Base-by-base conservation (phyloP, 2,113 vertebrate species). In the Columba janthina region DNA sequence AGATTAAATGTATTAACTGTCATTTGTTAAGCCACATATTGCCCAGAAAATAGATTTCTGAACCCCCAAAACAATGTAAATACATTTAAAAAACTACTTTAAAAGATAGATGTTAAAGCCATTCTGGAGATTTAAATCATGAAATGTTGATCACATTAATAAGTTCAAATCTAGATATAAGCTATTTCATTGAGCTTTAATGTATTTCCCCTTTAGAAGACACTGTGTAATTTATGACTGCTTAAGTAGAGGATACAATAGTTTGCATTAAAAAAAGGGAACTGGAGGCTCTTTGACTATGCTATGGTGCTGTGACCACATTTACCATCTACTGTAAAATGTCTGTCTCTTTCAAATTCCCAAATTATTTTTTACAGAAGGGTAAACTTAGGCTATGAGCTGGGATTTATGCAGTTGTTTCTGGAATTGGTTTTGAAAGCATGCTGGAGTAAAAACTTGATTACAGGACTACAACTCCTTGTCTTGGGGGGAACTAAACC, bases 371-470 rank as follows among this genome's bases (percentile, higher is more conserved):
- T 96, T 88, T 88, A 67, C 66, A 88, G 61, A 93, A 66, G 28
- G 29, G 56, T 28, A 71, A 93, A 85, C 72, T 91, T 64, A 85
- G 81, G 61, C 67, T 12, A 19, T 29, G 85, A 95, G 58, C 48
- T 5, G 34, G 91, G 69, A 91, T 96, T 97, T 97, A 91, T 84
- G 62, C 22, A 78, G 84, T 76, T 94, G 91, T 86, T 96, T 89
- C 88, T 62, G 21, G 82, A 95, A 91, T 38, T 88, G 65, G 28
- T 94, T 95, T 94, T 91, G 90, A 94, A 97, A 97, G 70, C 73
- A 36, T 0, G 0, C 1, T 11, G 36, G 34, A 36, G 44, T 71
- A 70, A 96, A 89, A 97, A 58, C 79, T 92, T 88, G 54, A 50
- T 95, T 67, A 61, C 56, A 69, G 80, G 85, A 62, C 72, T 93